Conservation (phyloP, 2,797 vertebrate genomes). For the Sebastes itinus region DNA sequence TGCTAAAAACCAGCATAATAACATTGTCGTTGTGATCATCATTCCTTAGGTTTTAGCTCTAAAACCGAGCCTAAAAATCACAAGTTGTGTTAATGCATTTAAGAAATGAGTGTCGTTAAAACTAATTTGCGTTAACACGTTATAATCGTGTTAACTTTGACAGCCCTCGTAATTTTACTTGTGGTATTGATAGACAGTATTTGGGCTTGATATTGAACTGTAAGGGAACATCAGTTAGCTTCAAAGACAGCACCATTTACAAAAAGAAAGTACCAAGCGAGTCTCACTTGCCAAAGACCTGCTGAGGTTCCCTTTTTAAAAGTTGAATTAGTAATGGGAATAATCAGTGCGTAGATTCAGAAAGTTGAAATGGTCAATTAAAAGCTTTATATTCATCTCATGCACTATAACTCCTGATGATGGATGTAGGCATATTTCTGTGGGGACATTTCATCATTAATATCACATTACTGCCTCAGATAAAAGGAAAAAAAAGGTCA, state of each 20-base stretch:
- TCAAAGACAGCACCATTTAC: background rate
- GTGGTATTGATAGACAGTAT: background rate
- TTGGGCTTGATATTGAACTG: background rate
- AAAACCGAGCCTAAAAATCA: no score
- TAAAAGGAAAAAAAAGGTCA: slow-evolving; percentile 12
- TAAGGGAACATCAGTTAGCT: background rate
- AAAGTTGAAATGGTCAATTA: slow-evolving; percentile 30
- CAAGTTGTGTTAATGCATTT: no score
- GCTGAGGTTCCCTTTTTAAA: background rate
- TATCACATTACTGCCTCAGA: slow-evolving; percentile 30
- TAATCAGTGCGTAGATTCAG: background rate
- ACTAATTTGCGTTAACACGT: no score
- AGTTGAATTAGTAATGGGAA: background rate
- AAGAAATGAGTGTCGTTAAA: no score
- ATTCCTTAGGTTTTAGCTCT: no score
- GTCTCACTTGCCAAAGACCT: background rate
- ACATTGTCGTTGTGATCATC: background rate
- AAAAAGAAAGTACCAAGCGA: background rate
- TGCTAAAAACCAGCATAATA: background rate
- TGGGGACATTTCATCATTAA: slow-evolving; percentile 12
- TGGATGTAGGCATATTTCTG: slow-evolving; percentile 16
- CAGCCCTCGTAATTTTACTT: background rate
- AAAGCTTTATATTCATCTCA: slow-evolving; percentile 12
- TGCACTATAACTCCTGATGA: slow-evolving; percentile 3
- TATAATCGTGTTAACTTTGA: no score